Percentiles rank a stretch among this genome's conserved stretches.
These are phyloP conservation scores for Atta cephalotes DNA, from an alignment of 1,140 invertebrate genomes.

Conservation along the genomic window DNA sequence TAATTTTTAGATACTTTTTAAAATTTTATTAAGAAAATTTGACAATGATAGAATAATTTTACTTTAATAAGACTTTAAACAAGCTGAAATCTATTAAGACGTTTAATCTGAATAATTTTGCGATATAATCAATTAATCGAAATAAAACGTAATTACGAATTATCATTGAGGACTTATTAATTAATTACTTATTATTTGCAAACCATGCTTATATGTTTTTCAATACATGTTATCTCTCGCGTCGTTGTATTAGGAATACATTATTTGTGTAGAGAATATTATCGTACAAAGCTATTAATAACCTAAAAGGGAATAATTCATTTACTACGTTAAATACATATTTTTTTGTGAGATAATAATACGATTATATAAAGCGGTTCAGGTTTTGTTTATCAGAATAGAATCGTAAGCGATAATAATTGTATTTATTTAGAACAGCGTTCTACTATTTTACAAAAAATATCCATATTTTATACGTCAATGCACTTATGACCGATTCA, in stretches of 20 bases:
- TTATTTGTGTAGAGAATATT: slow-evolving; percentile 46
- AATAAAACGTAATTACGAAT: background rate
- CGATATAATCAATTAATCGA: background rate
- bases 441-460: slow-evolving; percentile 3
- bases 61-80: background rate
- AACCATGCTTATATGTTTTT: background rate
- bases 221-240: slow-evolving; percentile 12
- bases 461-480: slow-evolving; percentile 9
- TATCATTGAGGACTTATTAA: background rate
- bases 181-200: background rate
- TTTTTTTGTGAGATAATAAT: slow-evolving; percentile 19
- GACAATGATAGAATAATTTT: background rate
- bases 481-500: background rate
- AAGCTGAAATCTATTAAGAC: background rate
- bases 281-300: slow-evolving; percentile 68
- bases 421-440: background rate
- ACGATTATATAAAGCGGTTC: background rate
- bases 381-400: background rate
- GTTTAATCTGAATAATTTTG: background rate
- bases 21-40: background rate
- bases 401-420: slow-evolving; percentile 1
- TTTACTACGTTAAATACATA: background rate
- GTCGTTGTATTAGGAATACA: background rate
- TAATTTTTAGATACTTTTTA: background rate
- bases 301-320: slow-evolving; percentile 18